Evolutionary conservation across 2,888 invertebrate species (phyloP).

Genomic region (Hypsopygia costalis): DNA sequence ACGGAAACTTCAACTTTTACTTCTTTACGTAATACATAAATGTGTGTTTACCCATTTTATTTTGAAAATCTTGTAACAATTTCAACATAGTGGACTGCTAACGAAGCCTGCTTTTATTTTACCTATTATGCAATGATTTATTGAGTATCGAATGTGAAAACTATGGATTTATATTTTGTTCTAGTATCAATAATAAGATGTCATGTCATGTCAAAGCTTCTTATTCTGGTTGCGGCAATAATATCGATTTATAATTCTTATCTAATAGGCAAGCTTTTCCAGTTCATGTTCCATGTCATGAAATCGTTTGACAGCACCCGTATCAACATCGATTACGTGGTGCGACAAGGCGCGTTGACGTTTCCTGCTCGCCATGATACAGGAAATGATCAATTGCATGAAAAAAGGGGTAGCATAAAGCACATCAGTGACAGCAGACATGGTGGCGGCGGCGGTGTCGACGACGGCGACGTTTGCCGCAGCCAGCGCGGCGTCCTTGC

Average conservation of each 20-base stretch:
- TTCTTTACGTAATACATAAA: too few relatives aligned
- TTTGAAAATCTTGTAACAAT: too few relatives aligned
- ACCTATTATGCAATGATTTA: too few relatives aligned
- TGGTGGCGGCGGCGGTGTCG: conserved; percentile 32
- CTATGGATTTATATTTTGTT: too few relatives aligned
- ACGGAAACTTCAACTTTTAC: too few relatives aligned
- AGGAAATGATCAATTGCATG: background rate
- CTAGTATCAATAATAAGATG: too few relatives aligned
- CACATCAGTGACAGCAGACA: conserved; percentile 28
- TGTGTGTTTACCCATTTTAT: too few relatives aligned
- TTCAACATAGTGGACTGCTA: too few relatives aligned
- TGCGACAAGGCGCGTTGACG: background rate
- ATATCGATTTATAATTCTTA: conserved; percentile 17
- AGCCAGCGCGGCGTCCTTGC: conserved; percentile 77
- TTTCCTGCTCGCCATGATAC: background rate
- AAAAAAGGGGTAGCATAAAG: conserved; percentile 21
- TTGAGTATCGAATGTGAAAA: too few relatives aligned
- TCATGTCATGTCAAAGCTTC: too few relatives aligned
- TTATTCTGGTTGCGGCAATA: conserved; percentile 15
- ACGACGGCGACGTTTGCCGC: conserved; percentile 51
- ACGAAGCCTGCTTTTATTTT: too few relatives aligned
- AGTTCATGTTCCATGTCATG: background rate
- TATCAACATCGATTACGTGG: background rate
- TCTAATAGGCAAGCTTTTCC: conserved; percentile 1
- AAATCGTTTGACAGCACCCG: conserved; percentile 1